A percentile compares a stretch with the other conserved stretches of the same genome.
These are phyloP conservation scores for Orthosia incerta DNA, from an alignment of 2,888 invertebrate species.

Conservation along the genomic window DNA sequence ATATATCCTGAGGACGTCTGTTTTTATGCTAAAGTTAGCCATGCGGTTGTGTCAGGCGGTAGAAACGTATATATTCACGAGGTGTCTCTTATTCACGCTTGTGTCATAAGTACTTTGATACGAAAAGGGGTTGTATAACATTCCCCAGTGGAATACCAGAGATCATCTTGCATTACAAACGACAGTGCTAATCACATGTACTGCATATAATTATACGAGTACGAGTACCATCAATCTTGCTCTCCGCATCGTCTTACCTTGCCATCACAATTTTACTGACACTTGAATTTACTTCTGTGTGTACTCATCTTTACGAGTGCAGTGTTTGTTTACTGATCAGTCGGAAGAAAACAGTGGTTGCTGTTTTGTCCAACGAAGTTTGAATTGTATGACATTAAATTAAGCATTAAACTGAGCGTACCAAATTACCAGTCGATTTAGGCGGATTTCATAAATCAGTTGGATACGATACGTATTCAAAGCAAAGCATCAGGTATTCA, in stretches of 20 bases:
- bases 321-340: conserved; percentile 1
- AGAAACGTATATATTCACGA: background rate
- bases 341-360: background rate
- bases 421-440: no score
- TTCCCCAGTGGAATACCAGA: background rate
- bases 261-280: conserved; percentile 6
- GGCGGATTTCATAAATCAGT: no score
- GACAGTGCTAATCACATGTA: conserved; percentile 46
- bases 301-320: conserved; percentile 19
- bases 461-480: no score
- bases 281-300: conserved; percentile 14
- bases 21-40: background rate
- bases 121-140: background rate
- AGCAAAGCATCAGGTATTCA: no score
- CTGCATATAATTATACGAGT: conserved; percentile 4
- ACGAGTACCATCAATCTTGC: conserved; percentile 49
- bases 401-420: no score
- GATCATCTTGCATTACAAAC: conserved; percentile 50
- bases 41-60: background rate
- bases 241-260: conserved; percentile 33
- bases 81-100: no score
- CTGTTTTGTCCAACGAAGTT: background rate
- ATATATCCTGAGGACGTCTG: no score
- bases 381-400: background rate
- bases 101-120: background rate